phyloP scores from a whole-genome alignment of 2,888 invertebrate species.

The Pedicia rivosa region DNA sequence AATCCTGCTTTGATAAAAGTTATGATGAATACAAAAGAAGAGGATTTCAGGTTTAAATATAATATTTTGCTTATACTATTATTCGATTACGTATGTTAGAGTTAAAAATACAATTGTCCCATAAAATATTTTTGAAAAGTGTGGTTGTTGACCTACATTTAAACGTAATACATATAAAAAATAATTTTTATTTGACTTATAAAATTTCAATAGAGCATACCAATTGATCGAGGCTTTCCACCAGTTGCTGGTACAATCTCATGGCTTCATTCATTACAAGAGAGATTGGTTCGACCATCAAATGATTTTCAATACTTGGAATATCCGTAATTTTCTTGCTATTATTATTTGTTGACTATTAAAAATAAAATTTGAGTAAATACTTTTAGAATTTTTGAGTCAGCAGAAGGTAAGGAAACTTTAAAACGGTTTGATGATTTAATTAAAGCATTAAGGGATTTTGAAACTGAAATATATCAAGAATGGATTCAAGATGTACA shows the following conservation, averaged over 20 bases:
- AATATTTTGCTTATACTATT: not conserved
- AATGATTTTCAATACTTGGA: constrained; percentile 46
- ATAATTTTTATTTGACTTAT: too few relatives aligned
- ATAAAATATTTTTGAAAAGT: too few relatives aligned
- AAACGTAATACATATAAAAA: too few relatives aligned
- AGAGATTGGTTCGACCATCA: constrained; percentile 40
- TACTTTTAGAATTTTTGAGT: not conserved
- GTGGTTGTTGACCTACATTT: too few relatives aligned
- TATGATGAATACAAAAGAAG: not conserved
- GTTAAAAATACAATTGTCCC: too few relatives aligned
- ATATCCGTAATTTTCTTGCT: constrained; percentile 36
- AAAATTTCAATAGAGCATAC: constrained; percentile 35
- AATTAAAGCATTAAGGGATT: not conserved
- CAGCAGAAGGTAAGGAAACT: not conserved
- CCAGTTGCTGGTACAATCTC: constrained; percentile 60
- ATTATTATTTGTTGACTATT: constrained; percentile 2
- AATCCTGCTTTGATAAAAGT: not conserved
- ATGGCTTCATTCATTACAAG: constrained; percentile 50
- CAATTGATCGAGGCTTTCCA: constrained; percentile 53
- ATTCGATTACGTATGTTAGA: too few relatives aligned
- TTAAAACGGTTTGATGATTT: not conserved
- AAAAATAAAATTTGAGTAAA: too few relatives aligned
- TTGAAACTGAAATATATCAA: constrained; percentile 1
- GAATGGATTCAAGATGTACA: not conserved
- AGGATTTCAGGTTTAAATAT: not conserved